Evolutionary conservation across 2,113 vertebrate species (phyloP).

Genomic region (Plotosus lineatus): DNA sequence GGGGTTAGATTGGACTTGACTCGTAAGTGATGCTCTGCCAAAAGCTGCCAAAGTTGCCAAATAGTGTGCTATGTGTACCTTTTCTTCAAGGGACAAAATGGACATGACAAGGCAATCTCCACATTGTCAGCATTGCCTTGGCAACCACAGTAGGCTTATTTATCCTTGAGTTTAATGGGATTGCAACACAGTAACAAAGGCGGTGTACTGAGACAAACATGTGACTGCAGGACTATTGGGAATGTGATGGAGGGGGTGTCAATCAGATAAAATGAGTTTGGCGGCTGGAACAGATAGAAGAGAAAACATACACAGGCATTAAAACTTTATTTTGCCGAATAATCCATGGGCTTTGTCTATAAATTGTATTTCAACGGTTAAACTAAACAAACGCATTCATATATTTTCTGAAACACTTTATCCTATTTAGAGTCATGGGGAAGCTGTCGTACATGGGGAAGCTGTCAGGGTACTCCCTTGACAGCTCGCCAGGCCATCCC

Average conservation of each 20-base stretch:
- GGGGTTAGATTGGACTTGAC: constrained; percentile 65
- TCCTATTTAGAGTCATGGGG: no score
- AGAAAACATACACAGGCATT: constrained; percentile 34
- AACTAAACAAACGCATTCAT: no score
- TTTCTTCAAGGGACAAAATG: constrained; percentile 72
- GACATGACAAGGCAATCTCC: constrained; percentile 79
- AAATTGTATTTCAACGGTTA: neutral
- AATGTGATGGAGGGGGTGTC: constrained; percentile 56
- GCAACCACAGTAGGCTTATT: constrained; percentile 70
- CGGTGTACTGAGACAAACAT: constrained; percentile 74
- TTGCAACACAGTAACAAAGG: constrained; percentile 70
- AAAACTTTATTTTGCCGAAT: constrained; percentile 25
- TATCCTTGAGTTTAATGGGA: constrained; percentile 79
- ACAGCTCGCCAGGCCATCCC: no score
- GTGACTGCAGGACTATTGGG: constrained; percentile 71
- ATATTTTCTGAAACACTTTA: no score
- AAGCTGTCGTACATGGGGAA: no score
- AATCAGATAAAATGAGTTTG: constrained; percentile 52
- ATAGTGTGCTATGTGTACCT: constrained; percentile 63
- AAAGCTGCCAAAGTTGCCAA: constrained; percentile 70
- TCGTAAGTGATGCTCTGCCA: constrained; percentile 61
- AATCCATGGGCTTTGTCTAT: constrained; percentile 14
- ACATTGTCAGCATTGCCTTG: constrained; percentile 73
- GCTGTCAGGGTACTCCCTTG: no score
- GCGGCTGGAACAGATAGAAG: constrained; percentile 43